Evolutionary conservation across 2,113 vertebrate genomes (phyloP), one percentile per base, ranked within the genome.

Genomic region (Abramis brama): DNA sequence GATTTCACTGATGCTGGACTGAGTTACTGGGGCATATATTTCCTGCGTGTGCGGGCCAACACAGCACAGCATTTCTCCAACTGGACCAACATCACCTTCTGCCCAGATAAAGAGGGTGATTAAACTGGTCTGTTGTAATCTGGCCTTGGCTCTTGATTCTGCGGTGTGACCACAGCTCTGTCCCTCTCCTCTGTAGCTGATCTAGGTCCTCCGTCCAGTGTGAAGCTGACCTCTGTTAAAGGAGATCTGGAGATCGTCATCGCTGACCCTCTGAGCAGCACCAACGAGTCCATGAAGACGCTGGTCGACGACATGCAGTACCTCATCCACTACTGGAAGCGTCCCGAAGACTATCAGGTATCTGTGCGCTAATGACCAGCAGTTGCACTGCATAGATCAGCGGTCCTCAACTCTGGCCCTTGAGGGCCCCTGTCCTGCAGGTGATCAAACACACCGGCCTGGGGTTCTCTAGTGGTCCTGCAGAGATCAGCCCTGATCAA

Each of bases 141-240:
- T 17, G 50, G 50, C 50, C 15, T 52, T 0, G n/a, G 9, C 74
- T 55, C 15, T 62, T 6, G 23, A 76, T 50, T 47, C 15, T 60
- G 45, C 15, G 8, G 47, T 52, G 50, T 52, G 50, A 52, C 50
- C 50, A 5, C 1, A 52, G 50, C 15, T 52, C 50, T 52, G 15
- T 52, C 15, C 50, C 6, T 52, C 15, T 52, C 39, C 39, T 52
- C 15, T 76, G 13, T 43, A 95, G 94, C 92, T 71, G 30, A 6
- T 6, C 0, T 95, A 33, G 94, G 94, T 21, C 93, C 94, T 15
- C 94, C 94, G 0, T 79, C 86, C 79, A 83, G 45, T 33, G 86
- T 94, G 2, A 4, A 27, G 0, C 82, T 94, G 5, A n/a, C 33
- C 4, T 68, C 81, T 43, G 86, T 87, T 1, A 90, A 83, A 3